phyloP scores from a whole-genome alignment of 2,113 vertebrate genomes.

The Alosa alosa region DNA sequence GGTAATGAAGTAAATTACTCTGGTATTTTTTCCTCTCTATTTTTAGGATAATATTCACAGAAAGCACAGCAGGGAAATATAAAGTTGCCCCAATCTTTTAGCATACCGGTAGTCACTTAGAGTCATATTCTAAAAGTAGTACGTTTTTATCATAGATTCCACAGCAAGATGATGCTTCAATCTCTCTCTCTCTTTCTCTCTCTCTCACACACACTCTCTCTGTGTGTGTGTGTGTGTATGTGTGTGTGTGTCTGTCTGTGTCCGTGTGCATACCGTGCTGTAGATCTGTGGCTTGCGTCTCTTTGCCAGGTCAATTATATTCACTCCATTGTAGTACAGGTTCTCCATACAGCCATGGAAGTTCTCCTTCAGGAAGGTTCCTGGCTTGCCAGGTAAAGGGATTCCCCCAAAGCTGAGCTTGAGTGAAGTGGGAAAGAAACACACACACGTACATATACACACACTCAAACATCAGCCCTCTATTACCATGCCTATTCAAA shows the following conservation, averaged over 20 bases:
- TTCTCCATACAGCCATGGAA: constrained; percentile 87
- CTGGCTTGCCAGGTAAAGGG: constrained; percentile 86
- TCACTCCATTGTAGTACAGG: constrained; percentile 85
- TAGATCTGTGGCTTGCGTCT: constrained; percentile 87
- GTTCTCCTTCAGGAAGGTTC: constrained; percentile 85
- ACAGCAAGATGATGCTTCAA: neutral
- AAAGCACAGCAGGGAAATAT: no score
- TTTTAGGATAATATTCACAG: no score
- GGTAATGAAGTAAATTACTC: no score
- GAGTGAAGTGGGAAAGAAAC: constrained; percentile 57
- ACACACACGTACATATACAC: constrained; percentile 23
- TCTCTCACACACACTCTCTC: neutral
- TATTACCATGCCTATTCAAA: neutral
- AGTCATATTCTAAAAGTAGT: no score
- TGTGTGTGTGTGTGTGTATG: neutral
- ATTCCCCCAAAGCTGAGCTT: constrained; percentile 91
- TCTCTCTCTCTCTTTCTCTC: neutral
- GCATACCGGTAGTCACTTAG: no score
- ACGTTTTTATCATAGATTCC: neutral
- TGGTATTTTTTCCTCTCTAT: no score
- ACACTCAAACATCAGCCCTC: neutral
- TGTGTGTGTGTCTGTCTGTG: neutral
- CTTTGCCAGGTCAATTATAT: constrained; percentile 84
- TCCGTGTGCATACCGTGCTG: constrained; percentile 71
- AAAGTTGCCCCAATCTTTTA: no score